Evolutionary conservation across 2,888 invertebrate species (phyloP).

Genomic region (Psylliodes chrysocephalus): DNA sequence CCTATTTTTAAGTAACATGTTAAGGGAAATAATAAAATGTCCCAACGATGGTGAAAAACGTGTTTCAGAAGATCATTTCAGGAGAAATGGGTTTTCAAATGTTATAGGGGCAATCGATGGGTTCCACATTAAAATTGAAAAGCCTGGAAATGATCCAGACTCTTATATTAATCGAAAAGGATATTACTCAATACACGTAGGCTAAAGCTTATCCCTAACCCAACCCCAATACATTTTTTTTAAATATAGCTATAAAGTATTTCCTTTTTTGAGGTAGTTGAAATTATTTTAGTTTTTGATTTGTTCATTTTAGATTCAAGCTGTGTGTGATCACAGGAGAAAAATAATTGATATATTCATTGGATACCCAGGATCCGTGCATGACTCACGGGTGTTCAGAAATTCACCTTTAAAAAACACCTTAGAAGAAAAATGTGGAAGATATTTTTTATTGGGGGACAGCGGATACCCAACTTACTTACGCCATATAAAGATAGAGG

Average conservation of each 20-base stretch:
- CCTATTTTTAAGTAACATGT: slow-evolving; percentile 38
- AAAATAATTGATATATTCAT: slow-evolving; percentile 23
- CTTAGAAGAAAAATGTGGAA: slow-evolving; percentile 30
- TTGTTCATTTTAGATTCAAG: slow-evolving; percentile 18
- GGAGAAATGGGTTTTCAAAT: slow-evolving; percentile 34
- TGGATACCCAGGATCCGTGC: slow-evolving; percentile 10
- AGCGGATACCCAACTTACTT: slow-evolving; percentile 32
- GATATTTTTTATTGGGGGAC: slow-evolving; percentile 29
- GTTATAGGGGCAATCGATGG: slow-evolving; percentile 36
- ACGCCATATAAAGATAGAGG: slow-evolving; percentile 41
- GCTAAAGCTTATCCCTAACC: no score
- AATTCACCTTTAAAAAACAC: slow-evolving; percentile 20
- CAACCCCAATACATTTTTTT: no score
- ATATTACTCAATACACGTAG: slow-evolving; percentile 35
- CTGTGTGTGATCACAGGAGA: slow-evolving; percentile 2
- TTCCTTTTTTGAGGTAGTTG: no score
- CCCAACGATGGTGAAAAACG: slow-evolving; percentile 30
- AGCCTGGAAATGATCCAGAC: slow-evolving; percentile 39
- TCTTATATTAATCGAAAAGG: slow-evolving; percentile 36
- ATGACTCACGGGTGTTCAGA: slow-evolving; percentile 25
- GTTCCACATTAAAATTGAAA: slow-evolving; percentile 39
- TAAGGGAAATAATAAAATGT: slow-evolving; percentile 32
- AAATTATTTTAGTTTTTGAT: no score
- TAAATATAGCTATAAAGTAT: no score
- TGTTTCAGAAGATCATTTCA: slow-evolving; percentile 29